Evolutionary conservation across 2,113 vertebrate genomes (phyloP).

Genomic region (Oostethus manadensis): DNA sequence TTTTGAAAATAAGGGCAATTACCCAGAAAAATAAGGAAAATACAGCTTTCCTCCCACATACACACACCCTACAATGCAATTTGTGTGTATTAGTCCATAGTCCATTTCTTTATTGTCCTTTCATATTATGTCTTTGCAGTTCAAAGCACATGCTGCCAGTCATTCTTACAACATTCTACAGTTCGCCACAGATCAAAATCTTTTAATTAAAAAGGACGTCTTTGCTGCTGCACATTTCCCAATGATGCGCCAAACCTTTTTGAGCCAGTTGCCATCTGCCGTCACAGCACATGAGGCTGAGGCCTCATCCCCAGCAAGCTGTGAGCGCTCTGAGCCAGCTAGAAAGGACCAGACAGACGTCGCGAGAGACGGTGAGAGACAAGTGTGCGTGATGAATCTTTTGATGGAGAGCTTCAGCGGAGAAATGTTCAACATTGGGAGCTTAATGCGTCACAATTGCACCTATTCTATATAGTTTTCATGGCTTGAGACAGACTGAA

Average conservation of each 20-base stretch:
- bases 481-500: no score
- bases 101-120: conserved; percentile 44
- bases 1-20: no score
- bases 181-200: conserved; percentile 67
- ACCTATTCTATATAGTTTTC: no score
- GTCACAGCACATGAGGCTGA: conserved; percentile 56
- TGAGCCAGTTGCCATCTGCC: conserved; percentile 70
- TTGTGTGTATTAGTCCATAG: conserved; percentile 4
- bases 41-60: no score
- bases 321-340: conserved; percentile 55
- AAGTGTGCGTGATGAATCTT: conserved; percentile 35
- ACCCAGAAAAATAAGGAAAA: background rate
- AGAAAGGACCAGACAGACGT: conserved; percentile 24
- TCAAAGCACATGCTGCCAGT: conserved; percentile 43
- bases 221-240: conserved; percentile 68
- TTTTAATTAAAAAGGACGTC: conserved; percentile 73
- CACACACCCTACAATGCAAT: no score
- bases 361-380: conserved; percentile 7
- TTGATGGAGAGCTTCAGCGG: conserved; percentile 27
- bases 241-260: conserved; percentile 67
- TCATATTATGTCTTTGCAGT: conserved; percentile 49
- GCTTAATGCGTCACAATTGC: background rate
- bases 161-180: conserved; percentile 50
- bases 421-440: conserved; percentile 26
- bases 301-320: conserved; percentile 66